Evolutionary conservation across 2,888 invertebrate species (phyloP), one percentile per base, ranked within the genome.

Genomic region (Dryobotodes eremita): DNA sequence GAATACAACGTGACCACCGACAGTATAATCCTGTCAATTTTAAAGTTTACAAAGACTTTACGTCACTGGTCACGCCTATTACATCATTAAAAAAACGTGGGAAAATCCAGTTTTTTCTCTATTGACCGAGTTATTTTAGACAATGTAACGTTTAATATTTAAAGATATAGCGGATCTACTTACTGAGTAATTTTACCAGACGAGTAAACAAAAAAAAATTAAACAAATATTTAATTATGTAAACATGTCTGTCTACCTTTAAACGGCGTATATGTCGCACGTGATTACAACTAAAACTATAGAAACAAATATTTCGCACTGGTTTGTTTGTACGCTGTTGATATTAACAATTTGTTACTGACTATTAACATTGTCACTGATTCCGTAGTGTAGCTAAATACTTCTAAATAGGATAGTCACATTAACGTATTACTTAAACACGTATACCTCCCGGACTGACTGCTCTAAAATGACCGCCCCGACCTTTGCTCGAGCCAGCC

Each of bases 191-290:
- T 57, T 46, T 31, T 46, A 10, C 11, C 48, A 15, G 46, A 10
- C 15, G n/a, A 36, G 8, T 57, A 74, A 75, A 31, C 57, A 20
- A 7, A 36, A 61, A 0, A 61, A n/a, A 0, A 36, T 36, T 62
- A 26, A 20, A 75, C 48, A 75, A 59, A 75, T 75, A 75, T 75
- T 75, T 48, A 46, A 36, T 17, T 20, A n/a, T 31, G 31, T 31
- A 46, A 17, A 55, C 2, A 42, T 26, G 17, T 73, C 10, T 46
- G 46, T 10, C 10, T 46, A 46, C 46, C 10, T 46, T 10, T 46
- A 46, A 46, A 42, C 1, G 8, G 23, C 55, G 46, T 31, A n/a
- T 23, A 1, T 46, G 17, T 70, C 13, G 2, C n/a, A 48, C 20
- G 20, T 4, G 1, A 53, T 26, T 42, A 17, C 20, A 10, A 17